Evolutionary conservation across 2,797 vertebrate genomes (phyloP), one percentile per base, ranked within the genome.

Genomic region (Siniperca obscura): DNA sequence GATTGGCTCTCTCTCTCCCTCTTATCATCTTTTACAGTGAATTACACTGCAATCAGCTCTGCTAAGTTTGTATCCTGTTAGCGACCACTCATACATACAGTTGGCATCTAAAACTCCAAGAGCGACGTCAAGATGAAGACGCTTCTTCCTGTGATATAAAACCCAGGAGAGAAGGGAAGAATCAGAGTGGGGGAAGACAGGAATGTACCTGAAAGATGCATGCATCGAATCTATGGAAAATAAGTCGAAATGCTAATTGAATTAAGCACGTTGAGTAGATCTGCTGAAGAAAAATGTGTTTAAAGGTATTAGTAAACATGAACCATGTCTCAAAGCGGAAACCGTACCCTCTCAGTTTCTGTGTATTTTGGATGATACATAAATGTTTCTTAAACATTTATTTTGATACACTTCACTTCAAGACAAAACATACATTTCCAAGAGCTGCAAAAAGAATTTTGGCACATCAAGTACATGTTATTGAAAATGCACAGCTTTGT

Each of bases 11-110:
- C 90, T 70, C 90, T 70, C 53, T 80, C 48, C 14, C 46, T 48
- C 61, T 56, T 40, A 92, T 91, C 68, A 74, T 85, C 70, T 78
- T 90, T 88, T 81, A 77, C 84, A 88, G 70, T 87, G 85, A 90
- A 91, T 93, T 84, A 80, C 84, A 81, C 81, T 34, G 61, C 72
- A 81, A 86, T 89, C 86, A 67, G 80, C 80, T 80, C 67, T 55
- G 79, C 70, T 81, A 82, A 87, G 86, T 86, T 81, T 59, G 61
- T 36, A 44, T 60, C 78, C 81, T 80, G 86, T 91, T 87, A 87
- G 76, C 78, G 72, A 75, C 68, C 66, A 48, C 80, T 64, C n/a
- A n/a, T n/a, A 70, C 78, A 13, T 14, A 42, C 48, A 79, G 70
- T 69, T 11, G 27, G 65, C 69, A 70, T 82, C 61, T 17, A 13